phyloP scores from a whole-genome alignment of 2,797 vertebrate species.

The Bradypus variegatus region DNA sequence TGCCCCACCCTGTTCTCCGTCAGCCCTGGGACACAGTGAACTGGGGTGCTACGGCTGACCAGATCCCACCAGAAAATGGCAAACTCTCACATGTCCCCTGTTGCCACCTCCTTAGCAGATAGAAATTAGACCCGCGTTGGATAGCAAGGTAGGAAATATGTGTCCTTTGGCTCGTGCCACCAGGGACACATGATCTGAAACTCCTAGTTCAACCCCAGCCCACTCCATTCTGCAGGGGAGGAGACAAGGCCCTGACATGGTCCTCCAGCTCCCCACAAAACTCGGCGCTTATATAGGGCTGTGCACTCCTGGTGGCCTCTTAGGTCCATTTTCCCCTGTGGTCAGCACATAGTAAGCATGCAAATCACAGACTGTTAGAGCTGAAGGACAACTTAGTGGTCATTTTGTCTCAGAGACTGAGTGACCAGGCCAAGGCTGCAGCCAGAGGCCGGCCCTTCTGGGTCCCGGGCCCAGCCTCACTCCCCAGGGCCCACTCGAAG shows the following conservation, averaged over 20 bases:
- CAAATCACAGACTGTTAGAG: neutral
- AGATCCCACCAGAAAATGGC: neutral
- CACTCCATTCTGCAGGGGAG: neutral
- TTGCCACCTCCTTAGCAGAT: neutral
- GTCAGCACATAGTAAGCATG: neutral
- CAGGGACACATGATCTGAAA: neutral
- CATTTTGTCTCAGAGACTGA: neutral
- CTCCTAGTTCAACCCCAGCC: neutral
- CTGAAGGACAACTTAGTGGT: too few species aligned
- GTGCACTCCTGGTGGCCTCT: neutral
- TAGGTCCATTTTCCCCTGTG: neutral
- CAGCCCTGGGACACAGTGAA: neutral
- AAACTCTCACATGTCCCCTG: neutral
- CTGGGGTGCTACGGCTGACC: neutral
- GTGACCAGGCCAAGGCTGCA: neutral
- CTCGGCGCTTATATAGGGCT: fast-evolving
- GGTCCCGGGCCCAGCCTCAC: neutral
- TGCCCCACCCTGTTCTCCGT: neutral
- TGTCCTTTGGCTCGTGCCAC: neutral
- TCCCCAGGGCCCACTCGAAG: neutral
- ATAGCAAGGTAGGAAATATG: neutral
- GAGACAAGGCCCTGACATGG: too few species aligned
- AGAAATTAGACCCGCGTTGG: neutral
- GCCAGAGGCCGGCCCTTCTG: neutral
- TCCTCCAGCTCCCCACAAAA: neutral